Percentiles rank a stretch among this genome's conserved stretches.
phyloP scores from a whole-genome alignment of 2,797 vertebrate genomes.

The Phyllotis vaccarum region DNA sequence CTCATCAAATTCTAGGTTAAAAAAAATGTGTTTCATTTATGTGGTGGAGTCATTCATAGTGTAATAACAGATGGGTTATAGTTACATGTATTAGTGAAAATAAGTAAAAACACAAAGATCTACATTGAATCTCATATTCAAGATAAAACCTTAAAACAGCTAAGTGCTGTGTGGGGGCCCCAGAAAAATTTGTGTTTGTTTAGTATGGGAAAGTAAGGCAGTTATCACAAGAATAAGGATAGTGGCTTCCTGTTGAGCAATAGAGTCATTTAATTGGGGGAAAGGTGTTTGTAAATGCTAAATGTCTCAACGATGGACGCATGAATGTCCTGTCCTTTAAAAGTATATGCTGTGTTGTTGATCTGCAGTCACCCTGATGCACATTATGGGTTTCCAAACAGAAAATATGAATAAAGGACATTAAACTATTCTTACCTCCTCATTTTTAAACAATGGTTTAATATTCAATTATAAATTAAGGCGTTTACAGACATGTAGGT shows the following conservation, averaged over 20 bases:
- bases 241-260: background rate
- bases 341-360: background rate
- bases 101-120: background rate
- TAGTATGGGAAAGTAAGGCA: background rate
- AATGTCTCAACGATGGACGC: background rate
- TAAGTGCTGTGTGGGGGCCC: background rate
- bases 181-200: background rate
- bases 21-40: background rate
- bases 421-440: no score
- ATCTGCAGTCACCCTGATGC: background rate
- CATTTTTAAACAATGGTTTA: background rate
- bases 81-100: background rate
- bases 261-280: background rate
- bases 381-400: background rate
- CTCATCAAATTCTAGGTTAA: background rate
- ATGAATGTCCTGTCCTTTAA: background rate
- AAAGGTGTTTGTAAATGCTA: background rate
- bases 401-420: background rate
- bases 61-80: background rate
- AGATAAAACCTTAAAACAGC: background rate
- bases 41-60: background rate
- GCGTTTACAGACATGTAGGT: background rate
- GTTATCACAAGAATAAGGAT: background rate
- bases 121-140: background rate
- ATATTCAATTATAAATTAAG: background rate